Evolutionary conservation across 2,888 invertebrate species (phyloP).

Genomic region (Lapara coniferarum): DNA sequence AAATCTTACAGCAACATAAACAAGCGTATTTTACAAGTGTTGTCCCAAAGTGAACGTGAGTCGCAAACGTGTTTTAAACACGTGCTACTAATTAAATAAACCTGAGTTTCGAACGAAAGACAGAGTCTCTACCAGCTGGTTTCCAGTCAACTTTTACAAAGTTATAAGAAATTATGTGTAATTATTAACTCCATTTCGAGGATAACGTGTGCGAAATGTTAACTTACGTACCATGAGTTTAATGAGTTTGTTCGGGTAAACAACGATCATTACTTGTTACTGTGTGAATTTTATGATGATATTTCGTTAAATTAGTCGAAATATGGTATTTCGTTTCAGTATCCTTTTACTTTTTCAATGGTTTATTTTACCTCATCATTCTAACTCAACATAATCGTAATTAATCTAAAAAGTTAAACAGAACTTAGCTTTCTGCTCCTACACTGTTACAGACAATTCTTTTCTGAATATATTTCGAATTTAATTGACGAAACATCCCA

Average conservation of each 20-base stretch:
- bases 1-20: neutral
- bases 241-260: constrained; percentile 43
- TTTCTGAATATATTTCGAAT: too few species aligned
- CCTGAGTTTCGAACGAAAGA: constrained; percentile 42
- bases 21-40: constrained; percentile 2
- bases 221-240: constrained; percentile 51
- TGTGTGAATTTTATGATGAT: neutral
- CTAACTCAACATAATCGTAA: too few species aligned
- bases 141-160: constrained; percentile 47
- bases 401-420: too few species aligned
- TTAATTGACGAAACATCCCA: too few species aligned
- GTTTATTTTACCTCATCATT: too few species aligned
- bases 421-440: too few species aligned
- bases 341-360: too few species aligned
- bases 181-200: constrained; percentile 54
- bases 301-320: neutral
- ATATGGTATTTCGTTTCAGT: too few species aligned
- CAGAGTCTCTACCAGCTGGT: constrained; percentile 42
- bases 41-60: constrained; percentile 23
- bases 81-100: constrained; percentile 17
- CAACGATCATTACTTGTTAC: constrained; percentile 35
- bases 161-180: constrained; percentile 58
- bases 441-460: too few species aligned
- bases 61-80: constrained; percentile 18
- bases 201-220: constrained; percentile 55